Conservation (phyloP, 2,888 invertebrate genomes). For the Leptothorax acervorum region DNA sequence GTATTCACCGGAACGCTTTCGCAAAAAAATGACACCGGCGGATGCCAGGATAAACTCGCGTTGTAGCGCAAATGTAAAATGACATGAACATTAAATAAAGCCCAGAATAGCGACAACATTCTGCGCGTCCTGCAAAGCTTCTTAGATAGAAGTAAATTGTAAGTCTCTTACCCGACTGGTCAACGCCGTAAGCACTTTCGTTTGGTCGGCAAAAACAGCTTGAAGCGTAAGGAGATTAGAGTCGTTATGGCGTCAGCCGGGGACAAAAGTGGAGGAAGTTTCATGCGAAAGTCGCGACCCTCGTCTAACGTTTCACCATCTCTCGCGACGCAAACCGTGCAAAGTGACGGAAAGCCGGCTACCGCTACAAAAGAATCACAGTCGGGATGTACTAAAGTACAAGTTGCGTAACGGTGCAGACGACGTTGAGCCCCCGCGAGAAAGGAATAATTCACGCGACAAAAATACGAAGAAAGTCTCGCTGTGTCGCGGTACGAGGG, state of each 20-base stretch:
- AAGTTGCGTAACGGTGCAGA: constrained; percentile 54
- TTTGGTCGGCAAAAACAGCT: constrained; percentile 76
- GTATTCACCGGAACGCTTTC: constrained; percentile 31
- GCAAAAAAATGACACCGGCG: constrained; percentile 24
- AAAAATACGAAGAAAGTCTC: constrained; percentile 53
- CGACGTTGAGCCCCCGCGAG: constrained; percentile 52
- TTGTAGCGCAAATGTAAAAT: constrained; percentile 69
- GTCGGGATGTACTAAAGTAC: constrained; percentile 58
- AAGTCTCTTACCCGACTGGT: constrained; percentile 78
- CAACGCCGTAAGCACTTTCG: constrained; percentile 78
- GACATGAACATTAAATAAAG: constrained; percentile 74
- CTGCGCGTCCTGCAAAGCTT: constrained; percentile 77
- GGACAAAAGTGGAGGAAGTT: constrained; percentile 68
- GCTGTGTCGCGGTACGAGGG: constrained; percentile 16
- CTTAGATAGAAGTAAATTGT: constrained; percentile 79
- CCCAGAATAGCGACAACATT: constrained; percentile 71
- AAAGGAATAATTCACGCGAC: constrained; percentile 57
- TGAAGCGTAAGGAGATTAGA: constrained; percentile 77
- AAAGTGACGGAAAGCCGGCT: constrained; percentile 71
- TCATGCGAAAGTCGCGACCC: constrained; percentile 67
- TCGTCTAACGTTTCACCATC: constrained; percentile 57
- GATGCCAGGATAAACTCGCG: constrained; percentile 65
- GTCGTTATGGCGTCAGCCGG: constrained; percentile 75
- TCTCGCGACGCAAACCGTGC: constrained; percentile 40
- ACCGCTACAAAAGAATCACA: constrained; percentile 68